Evolutionary conservation across 2,888 invertebrate genomes (phyloP), one percentile per base, ranked within the genome.

Genomic region (Eupithecia centaureata): DNA sequence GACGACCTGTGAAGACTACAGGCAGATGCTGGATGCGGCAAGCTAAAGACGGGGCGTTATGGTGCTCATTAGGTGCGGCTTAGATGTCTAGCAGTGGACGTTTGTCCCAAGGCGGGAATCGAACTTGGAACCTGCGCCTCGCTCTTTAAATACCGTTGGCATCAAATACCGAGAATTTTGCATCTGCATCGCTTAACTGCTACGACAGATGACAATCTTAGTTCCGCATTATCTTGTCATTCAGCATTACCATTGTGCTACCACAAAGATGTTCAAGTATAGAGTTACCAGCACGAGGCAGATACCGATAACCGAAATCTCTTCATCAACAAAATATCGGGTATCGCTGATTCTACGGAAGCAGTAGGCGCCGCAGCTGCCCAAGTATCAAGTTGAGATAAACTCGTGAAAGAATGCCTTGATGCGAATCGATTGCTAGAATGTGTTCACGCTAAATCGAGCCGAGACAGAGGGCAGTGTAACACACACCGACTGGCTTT

Each of bases 401-500:
- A 88, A 63, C 59, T 63, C 58, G 67, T 68, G 64, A 68, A 65
- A 86, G 89, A 85, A 86, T 86, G 84, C 85, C 77, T 89, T 90
- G 89, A 86, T 86, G 86, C 83, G 86, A 90, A 89, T 87, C 88
- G 83, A 82, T 59, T 79, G 85, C 84, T 86, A 80, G 76, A 88
- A 87, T 87, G 88, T 88, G 87, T 90, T 90, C 83, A 90, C 87
- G 91, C 86, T 91, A 91, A 92, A 92, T 92, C 85, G 81, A 86
- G 77, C 77, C 81, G 84, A 87, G 87, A 92, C 91, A 90, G 87
- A 83, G 81, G 77, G 79, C 77, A 81, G 82, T 91, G 91, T 88
- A 87, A 89, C 79, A 72, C 79, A 89, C 82, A 87, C 90, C 83
- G 81, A 77, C 76, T 80, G 76, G 79, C 78, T 79, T 85, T 85